Conservation (phyloP, 2,113 vertebrate genomes). For the Seriola rivoliana region DNA sequence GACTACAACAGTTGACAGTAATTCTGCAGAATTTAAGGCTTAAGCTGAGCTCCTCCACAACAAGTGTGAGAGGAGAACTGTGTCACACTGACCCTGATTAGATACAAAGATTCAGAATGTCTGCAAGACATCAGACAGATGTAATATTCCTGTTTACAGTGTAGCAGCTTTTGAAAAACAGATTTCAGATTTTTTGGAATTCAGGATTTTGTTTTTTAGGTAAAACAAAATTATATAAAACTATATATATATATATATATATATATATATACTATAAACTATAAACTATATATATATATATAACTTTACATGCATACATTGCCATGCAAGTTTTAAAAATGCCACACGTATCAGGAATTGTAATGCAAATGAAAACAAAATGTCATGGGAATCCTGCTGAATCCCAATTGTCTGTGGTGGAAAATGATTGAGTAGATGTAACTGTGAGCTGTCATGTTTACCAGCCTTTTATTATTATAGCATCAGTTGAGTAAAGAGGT, state of each 20-base stretch:
- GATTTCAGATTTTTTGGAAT: neutral
- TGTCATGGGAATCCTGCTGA: neutral
- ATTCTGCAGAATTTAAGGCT: neutral
- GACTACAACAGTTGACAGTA: neutral
- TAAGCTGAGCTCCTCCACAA: neutral
- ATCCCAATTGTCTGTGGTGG: neutral
- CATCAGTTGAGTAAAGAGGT: neutral
- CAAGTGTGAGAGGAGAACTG: neutral
- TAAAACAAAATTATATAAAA: no score
- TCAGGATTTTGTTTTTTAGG: no score
- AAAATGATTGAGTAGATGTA: neutral
- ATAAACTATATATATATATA: no score
- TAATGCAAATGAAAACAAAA: no score
- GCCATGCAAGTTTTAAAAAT: neutral
- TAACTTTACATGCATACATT: neutral
- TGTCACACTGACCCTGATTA: neutral
- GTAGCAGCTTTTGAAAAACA: neutral
- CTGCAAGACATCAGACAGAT: no score
- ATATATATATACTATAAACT: no score
- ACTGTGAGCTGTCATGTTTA: neutral
- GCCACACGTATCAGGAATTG: neutral
- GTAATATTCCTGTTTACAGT: neutral
- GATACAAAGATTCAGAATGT: no score
- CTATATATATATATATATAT: no score
- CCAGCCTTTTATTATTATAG: neutral